These are phyloP conservation scores for Bilobella aurantiaca DNA, from an alignment of 1,140 invertebrate species.

Conservation along the genomic window DNA sequence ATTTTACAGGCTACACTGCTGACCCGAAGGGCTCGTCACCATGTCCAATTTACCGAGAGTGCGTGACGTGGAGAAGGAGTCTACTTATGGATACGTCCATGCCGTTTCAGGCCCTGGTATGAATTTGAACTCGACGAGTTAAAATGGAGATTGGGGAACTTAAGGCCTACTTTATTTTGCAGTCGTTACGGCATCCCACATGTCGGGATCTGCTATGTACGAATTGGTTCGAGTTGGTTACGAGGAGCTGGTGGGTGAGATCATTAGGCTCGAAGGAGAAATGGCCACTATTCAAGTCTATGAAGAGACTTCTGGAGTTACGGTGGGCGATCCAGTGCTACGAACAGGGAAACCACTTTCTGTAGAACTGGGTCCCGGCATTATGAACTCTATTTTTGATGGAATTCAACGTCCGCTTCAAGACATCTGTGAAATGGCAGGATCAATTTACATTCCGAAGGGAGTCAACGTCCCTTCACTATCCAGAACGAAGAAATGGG, in stretches of 20 bases:
- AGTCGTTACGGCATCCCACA: slow-evolving; percentile 98
- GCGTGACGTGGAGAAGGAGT: slow-evolving; percentile 73
- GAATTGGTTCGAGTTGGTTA: slow-evolving; percentile 98
- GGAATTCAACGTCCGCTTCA: slow-evolving; percentile 94
- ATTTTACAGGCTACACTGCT: background rate
- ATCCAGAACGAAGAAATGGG: slow-evolving; percentile 74
- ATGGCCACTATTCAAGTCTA: slow-evolving; percentile 99
- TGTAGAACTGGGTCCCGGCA: slow-evolving; percentile 97
- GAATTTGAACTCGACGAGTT: slow-evolving; percentile 35
- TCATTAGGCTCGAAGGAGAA: slow-evolving; percentile 97
- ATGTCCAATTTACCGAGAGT: slow-evolving; percentile 48
- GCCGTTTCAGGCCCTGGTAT: slow-evolving; percentile 94
- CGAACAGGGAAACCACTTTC: slow-evolving; percentile 96
- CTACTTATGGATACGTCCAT: slow-evolving; percentile 85
- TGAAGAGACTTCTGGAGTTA: slow-evolving; percentile 98
- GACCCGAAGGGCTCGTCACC: background rate
- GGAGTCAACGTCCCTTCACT: slow-evolving; percentile 89
- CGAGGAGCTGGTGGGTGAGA: slow-evolving; percentile 95
- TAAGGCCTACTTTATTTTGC: slow-evolving; percentile 39
- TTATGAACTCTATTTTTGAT: slow-evolving; percentile 98
- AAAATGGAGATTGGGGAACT: background rate
- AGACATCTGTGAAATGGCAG: slow-evolving; percentile 86
- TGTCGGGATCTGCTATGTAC: slow-evolving; percentile 99
- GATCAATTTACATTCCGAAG: slow-evolving; percentile 98
- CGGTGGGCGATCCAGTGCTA: slow-evolving; percentile 96